These are phyloP conservation scores for Lucilia sericata DNA, from an alignment of 1,140 invertebrate genomes.

Conservation along the genomic window DNA sequence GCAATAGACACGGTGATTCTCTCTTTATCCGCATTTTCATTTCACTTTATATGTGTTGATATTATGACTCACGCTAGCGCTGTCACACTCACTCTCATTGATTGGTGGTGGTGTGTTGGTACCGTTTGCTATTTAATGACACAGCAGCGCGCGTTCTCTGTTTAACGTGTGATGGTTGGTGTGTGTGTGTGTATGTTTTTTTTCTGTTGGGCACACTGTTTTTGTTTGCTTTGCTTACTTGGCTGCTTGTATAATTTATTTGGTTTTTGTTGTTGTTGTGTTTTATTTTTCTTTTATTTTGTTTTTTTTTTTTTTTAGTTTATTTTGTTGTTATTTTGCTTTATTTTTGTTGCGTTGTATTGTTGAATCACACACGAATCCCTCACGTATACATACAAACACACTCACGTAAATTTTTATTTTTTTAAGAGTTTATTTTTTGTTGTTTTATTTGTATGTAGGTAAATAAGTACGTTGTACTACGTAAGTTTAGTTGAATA, in stretches of 20 bases:
- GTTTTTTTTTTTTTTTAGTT: neutral
- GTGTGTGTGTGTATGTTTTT: conserved; percentile 30
- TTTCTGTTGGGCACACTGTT: conserved; percentile 44
- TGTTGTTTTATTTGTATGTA: conserved; percentile 34
- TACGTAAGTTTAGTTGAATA: conserved; percentile 35
- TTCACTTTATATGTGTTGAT: conserved; percentile 56
- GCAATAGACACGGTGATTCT: conserved; percentile 74
- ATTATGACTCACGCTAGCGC: conserved; percentile 67
- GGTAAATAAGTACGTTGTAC: conserved; percentile 30
- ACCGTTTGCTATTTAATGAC: conserved; percentile 47
- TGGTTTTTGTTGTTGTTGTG: conserved; percentile 4
- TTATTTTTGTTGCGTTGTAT: conserved; percentile 45
- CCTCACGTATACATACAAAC: conserved; percentile 36
- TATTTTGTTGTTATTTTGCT: neutral
- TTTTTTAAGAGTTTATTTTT: neutral
- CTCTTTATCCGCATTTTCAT: conserved; percentile 76
- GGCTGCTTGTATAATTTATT: conserved; percentile 4
- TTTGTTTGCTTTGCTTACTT: conserved; percentile 44
- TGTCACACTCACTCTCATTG: conserved; percentile 62
- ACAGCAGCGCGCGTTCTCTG: conserved; percentile 31
- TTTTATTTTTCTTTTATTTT: conserved; percentile 23
- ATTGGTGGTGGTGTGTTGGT: conserved; percentile 47
- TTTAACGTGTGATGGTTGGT: conserved; percentile 25
- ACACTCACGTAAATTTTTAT: conserved; percentile 41
- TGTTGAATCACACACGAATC: conserved; percentile 46